These are phyloP conservation scores for Pyxicephalus adspersus DNA, from an alignment of 2,113 vertebrate genomes.

Conservation along the genomic window DNA sequence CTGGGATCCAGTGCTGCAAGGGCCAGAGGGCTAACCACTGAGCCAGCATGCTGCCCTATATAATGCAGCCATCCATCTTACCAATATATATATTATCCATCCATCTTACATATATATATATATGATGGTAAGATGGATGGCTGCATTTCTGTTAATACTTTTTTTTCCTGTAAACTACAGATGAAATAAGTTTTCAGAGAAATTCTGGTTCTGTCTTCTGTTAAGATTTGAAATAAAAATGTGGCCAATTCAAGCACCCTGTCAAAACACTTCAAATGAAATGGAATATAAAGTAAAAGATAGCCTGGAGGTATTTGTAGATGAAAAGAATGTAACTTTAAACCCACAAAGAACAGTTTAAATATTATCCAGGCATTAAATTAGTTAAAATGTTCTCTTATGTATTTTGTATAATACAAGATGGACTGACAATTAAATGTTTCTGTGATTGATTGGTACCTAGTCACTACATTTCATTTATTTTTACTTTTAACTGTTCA, in stretches of 20 bases:
- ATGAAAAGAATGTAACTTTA: not conserved
- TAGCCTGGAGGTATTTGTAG: constrained; percentile 9
- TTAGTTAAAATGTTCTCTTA: not conserved
- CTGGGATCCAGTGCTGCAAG: too few relatives aligned
- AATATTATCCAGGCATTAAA: not conserved
- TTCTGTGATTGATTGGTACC: too few relatives aligned
- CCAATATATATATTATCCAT: too few relatives aligned
- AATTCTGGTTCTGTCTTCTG: not conserved
- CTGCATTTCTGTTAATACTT: constrained; percentile 11
- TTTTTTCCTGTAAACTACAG: constrained; percentile 42
- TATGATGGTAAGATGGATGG: constrained; percentile 1
- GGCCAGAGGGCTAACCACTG: too few relatives aligned
- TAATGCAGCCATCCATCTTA: too few relatives aligned
- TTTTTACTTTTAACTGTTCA: too few relatives aligned
- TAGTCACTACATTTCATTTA: too few relatives aligned
- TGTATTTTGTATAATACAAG: not conserved
- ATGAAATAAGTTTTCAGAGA: constrained; percentile 13
- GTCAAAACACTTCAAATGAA: constrained; percentile 32
- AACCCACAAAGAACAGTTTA: not conserved
- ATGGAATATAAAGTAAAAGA: not conserved
- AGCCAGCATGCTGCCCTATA: too few relatives aligned
- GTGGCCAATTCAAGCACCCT: not conserved
- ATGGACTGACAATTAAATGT: not conserved
- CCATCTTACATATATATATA: too few relatives aligned
- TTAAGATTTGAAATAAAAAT: constrained; percentile 14